Percentiles rank a stretch among this genome's conserved stretches.
phyloP scores from a whole-genome alignment of 2,113 vertebrate species.

The Mystacornis crossleyi region DNA sequence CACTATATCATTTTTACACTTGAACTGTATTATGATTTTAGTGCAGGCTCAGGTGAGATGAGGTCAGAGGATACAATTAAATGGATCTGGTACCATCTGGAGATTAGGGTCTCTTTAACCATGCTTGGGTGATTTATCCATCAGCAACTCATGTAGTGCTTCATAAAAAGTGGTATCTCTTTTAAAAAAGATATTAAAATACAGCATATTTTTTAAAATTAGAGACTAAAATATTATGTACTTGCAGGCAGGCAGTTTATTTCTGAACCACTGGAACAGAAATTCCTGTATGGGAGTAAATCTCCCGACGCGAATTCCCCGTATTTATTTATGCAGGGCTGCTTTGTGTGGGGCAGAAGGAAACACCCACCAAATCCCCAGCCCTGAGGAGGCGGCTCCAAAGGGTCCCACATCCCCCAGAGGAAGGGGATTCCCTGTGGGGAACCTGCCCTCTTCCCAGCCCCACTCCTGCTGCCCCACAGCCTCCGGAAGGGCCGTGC shows the following conservation, averaged over 20 bases:
- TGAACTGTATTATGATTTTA: slow-evolving; percentile 97
- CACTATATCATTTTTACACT: slow-evolving; percentile 99
- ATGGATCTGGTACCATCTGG: slow-evolving; percentile 96
- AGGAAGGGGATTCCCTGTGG: not conserved
- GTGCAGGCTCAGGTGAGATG: slow-evolving; percentile 94
- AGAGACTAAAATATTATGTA: slow-evolving; percentile 85
- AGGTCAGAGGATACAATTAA: slow-evolving; percentile 98
- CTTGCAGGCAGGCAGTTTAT: slow-evolving; percentile 88
- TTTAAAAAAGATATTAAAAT: slow-evolving; percentile 92
- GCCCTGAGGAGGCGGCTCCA: not conserved
- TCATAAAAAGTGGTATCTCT: slow-evolving; percentile 96
- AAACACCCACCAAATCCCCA: not conserved
- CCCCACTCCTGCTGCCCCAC: not conserved
- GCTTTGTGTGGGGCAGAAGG: not conserved
- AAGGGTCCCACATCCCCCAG: not conserved
- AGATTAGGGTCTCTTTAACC: slow-evolving; percentile 93
- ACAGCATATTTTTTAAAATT: slow-evolving; percentile 92
- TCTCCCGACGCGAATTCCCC: not conserved
- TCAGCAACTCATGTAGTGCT: slow-evolving; percentile 95
- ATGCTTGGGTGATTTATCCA: slow-evolving; percentile 98
- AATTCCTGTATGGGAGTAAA: slow-evolving; percentile 18
- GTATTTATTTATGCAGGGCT: not conserved
- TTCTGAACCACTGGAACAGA: slow-evolving; percentile 78
- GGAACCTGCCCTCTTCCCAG: not conserved
- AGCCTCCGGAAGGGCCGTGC: not conserved